A percentile compares a stretch with the other conserved stretches of the same genome.
phyloP scores from a whole-genome alignment of 2,797 vertebrate species.

The Podarcis siculus region DNA sequence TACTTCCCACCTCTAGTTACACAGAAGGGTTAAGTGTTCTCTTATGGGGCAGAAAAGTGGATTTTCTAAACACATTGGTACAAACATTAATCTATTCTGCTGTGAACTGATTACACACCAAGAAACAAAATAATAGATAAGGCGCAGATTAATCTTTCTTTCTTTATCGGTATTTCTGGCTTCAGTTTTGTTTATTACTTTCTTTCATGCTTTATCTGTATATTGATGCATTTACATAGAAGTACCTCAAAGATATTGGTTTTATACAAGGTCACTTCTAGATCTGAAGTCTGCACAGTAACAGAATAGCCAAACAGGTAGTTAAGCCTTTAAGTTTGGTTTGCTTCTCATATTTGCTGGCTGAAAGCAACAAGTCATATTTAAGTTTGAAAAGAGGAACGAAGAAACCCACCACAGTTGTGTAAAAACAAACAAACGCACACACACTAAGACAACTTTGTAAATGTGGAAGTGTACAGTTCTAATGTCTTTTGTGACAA shows the following conservation, averaged over 20 bases:
- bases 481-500: not conserved
- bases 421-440: not conserved
- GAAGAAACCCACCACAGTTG: not conserved
- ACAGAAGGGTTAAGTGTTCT: constrained; percentile 3
- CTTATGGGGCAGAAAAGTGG: not conserved
- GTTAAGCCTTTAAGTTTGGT: not conserved
- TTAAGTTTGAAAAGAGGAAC: not conserved
- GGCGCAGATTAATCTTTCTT: not conserved
- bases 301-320: not conserved
- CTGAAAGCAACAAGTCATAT: not conserved
- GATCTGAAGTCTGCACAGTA: not conserved
- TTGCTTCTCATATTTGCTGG: not conserved
- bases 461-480: not conserved
- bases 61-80: constrained; percentile 6
- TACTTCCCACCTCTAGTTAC: not conserved
- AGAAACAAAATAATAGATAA: constrained; percentile 31
- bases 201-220: constrained; percentile 34
- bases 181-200: constrained; percentile 41
- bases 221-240: constrained; percentile 29
- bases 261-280: constrained; percentile 38
- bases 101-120: constrained; percentile 24
- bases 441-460: not conserved
- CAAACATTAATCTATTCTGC: not conserved
- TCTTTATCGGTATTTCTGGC: constrained; percentile 1
- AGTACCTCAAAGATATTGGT: not conserved